Base-by-base conservation (phyloP, 2,113 vertebrate species). In the Coptodon bakossiorum region DNA sequence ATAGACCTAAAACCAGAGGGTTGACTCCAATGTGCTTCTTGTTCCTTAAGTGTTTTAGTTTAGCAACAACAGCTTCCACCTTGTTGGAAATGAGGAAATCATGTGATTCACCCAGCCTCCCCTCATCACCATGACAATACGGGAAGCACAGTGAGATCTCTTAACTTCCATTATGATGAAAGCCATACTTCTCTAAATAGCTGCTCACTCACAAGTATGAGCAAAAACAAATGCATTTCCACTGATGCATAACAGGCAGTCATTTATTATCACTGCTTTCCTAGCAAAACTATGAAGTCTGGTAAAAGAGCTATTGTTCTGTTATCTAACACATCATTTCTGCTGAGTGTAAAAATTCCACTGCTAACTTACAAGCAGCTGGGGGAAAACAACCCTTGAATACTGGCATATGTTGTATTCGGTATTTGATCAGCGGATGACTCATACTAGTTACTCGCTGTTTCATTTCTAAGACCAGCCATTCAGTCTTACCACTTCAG, bases 161-260 rank as follows among this genome's bases (percentile, higher is more conserved):
- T 88, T 59, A 5, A 85, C 86, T 63, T 86, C 83, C 73, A 89
- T 89, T 87, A 87, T 66, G 45, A 85, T 88, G 84, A 89, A 92
- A 89, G 81, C 80, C 84, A 85, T 85, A 84, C 87, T n/a, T 91
- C 93, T 90, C 88, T 85, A 92, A 94, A 94, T 92, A 94, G 82
- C 78, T 5, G 5, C 66, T 81, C 7, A 0, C 71, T 80, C 10
- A 34, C 6, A 36, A 73, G 43, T 24, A 78, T 17, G 82, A 59
- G 68, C 73, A 81, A 81, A 91, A 87, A 86, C 52, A 66, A 89
- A 84, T 2, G 6, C 61, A 10, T 56, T 29, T 81, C 78, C 54
- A 31, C 48, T 43, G 6, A 61, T 56, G 82, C 11, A 16, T 56
- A 66, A 85, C 22, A 52, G 81, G 61, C 61, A 87, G 56, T 10